Evolutionary conservation across 2,797 vertebrate species (phyloP).

Genomic region (Anguilla pacifica): DNA sequence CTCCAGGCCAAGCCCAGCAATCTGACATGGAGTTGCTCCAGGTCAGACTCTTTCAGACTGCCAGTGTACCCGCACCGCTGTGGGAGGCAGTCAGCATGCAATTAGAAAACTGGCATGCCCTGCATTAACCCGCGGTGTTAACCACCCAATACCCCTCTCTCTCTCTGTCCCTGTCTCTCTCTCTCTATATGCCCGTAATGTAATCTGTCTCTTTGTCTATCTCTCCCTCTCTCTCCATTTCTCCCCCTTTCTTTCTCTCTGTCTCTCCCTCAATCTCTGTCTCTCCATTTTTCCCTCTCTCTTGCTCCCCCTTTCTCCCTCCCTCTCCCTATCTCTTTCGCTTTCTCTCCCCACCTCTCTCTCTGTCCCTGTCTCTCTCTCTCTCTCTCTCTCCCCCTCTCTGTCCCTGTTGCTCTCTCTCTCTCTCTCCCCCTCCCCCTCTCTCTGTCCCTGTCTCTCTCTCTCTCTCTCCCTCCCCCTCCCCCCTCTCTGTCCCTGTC

Average conservation of each 20-base stretch:
- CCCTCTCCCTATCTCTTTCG: not conserved
- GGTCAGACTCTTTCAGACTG: slow-evolving; percentile 63
- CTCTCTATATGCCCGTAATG: not conserved
- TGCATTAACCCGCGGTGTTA: not conserved
- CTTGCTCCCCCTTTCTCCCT: not conserved
- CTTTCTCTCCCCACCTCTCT: too few species aligned
- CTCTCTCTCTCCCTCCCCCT: not conserved
- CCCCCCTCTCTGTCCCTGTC: too few species aligned
- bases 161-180: not conserved
- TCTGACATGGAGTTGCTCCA: slow-evolving; percentile 88
- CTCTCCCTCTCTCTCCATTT: not conserved
- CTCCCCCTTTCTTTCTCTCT: not conserved
- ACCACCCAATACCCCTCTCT: not conserved
- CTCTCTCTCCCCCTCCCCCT: not conserved
- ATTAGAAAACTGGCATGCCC: not conserved
- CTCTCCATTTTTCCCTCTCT: not conserved
- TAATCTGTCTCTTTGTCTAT: too few species aligned
- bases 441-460: not conserved
- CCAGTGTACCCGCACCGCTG: not conserved
- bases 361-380: too few species aligned
- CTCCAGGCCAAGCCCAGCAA: slow-evolving; percentile 75
- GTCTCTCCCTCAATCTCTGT: slow-evolving; percentile 12
- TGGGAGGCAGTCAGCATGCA: not conserved
- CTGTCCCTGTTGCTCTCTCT: not conserved
- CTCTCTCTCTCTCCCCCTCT: not conserved